Conservation (phyloP, 30 jellyfish, hydroid and myxozoan genomes). For the Sanderia malayensis region DNA sequence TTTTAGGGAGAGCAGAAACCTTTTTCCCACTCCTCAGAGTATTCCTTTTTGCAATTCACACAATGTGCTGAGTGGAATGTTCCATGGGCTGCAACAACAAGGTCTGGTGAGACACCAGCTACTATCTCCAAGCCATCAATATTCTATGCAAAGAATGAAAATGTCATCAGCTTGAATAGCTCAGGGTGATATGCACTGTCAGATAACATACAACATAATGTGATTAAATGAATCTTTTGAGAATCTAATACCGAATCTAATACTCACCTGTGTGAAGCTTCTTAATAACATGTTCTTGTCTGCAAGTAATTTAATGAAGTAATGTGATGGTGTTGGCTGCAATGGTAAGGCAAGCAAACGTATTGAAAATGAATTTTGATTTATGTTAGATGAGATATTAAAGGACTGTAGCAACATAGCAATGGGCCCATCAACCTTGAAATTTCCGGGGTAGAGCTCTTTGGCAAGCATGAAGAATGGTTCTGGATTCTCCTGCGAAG, state of each 20-base stretch:
- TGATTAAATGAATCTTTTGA: too few relatives aligned
- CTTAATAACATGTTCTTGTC: conserved; percentile 64
- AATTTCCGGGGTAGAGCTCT: conserved; percentile 81
- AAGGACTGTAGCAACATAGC: too few relatives aligned
- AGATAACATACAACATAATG: too few relatives aligned
- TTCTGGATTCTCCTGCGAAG: conserved; percentile 86
- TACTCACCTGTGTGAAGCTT: conserved; percentile 82
- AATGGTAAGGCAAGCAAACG: too few relatives aligned
- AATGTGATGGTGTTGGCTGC: conserved; percentile 85
- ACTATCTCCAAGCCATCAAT: conserved; percentile 88
- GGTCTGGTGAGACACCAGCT: conserved; percentile 79
- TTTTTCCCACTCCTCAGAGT: conserved; percentile 64
- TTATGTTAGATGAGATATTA: too few relatives aligned
- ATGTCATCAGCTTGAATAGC: background rate
- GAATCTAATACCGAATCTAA: too few relatives aligned
- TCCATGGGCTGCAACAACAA: conserved; percentile 89
- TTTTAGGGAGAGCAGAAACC: conserved; percentile 25
- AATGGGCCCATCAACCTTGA: too few relatives aligned
- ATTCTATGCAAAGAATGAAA: conserved; percentile 71
- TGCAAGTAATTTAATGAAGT: conserved; percentile 48
- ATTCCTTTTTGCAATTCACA: conserved; percentile 36
- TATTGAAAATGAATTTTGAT: too few relatives aligned
- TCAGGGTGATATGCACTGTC: too few relatives aligned
- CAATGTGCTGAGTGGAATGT: conserved; percentile 78
- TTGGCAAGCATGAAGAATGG: conserved; percentile 83